These are phyloP conservation scores for Heliconius hermathena DNA, from an alignment of 1,140 invertebrate genomes.

Conservation along the genomic window DNA sequence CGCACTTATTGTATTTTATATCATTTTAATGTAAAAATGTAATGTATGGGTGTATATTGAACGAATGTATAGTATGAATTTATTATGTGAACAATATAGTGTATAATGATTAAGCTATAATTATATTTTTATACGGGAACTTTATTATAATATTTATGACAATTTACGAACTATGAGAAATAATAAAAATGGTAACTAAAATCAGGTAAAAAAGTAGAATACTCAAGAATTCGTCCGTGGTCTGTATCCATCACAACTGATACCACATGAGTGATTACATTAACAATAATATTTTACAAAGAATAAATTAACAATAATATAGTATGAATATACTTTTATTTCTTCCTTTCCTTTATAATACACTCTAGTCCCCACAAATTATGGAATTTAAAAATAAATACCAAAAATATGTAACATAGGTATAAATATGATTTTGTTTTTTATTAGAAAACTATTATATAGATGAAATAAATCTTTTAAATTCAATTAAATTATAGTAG, in stretches of 20 bases:
- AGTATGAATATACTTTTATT: neutral
- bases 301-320: slow-evolving; percentile 65
- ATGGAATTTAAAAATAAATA: neutral
- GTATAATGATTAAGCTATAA: slow-evolving; percentile 26
- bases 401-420: too few relatives aligned
- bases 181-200: slow-evolving; percentile 17
- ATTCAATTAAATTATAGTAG: too few relatives aligned
- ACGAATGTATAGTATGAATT: slow-evolving; percentile 63
- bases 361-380: neutral
- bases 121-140: slow-evolving; percentile 37
- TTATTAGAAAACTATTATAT: too few relatives aligned
- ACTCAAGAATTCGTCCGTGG: slow-evolving; percentile 61
- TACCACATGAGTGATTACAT: slow-evolving; percentile 71
- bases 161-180: slow-evolving; percentile 16
- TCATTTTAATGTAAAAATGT: slow-evolving; percentile 48
- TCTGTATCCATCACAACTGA: slow-evolving; percentile 73
- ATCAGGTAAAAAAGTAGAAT: slow-evolving; percentile 34
- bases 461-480: too few relatives aligned
- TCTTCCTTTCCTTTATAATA: neutral
- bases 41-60: slow-evolving; percentile 55
- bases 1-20: slow-evolving; percentile 59
- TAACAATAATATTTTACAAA: slow-evolving; percentile 69
- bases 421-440: too few relatives aligned
- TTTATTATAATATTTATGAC: slow-evolving; percentile 30
- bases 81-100: slow-evolving; percentile 31